Conservation (phyloP, 2,888 invertebrate species). For the Blastobasis lacticolella region DNA sequence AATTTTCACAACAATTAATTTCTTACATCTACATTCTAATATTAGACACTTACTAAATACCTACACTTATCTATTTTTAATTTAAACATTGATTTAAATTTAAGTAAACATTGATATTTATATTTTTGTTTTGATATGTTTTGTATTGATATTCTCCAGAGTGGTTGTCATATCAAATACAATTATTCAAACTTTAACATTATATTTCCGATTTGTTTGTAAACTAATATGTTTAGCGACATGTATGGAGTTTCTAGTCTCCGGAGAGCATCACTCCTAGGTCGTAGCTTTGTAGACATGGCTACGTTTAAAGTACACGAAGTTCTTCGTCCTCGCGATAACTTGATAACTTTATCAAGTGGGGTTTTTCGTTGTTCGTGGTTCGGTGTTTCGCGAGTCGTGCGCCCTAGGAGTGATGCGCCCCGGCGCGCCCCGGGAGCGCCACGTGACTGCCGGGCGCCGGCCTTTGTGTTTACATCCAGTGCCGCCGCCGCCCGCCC, state of each 20-base stretch:
- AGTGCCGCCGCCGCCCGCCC: slow-evolving; percentile 25
- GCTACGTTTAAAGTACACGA: too few relatives aligned
- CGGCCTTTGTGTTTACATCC: slow-evolving; percentile 65
- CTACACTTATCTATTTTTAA: not conserved
- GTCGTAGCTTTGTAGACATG: slow-evolving; percentile 3
- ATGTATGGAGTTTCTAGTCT: slow-evolving; percentile 18
- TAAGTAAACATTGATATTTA: slow-evolving; percentile 30
- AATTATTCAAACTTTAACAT: slow-evolving; percentile 60
- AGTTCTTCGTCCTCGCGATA: too few relatives aligned
- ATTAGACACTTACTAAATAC: not conserved
- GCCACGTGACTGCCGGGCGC: slow-evolving; percentile 68
- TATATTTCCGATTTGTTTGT: slow-evolving; percentile 10
- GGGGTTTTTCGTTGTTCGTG: not conserved
- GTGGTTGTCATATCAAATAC: slow-evolving; percentile 62
- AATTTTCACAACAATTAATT: too few relatives aligned
- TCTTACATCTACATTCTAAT: not conserved
- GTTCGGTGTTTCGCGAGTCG: not conserved
- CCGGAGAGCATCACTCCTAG: slow-evolving; percentile 66
- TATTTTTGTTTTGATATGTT: slow-evolving; percentile 62
- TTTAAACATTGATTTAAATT: not conserved
- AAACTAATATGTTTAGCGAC: slow-evolving; percentile 28
- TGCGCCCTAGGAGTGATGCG: slow-evolving; percentile 67
- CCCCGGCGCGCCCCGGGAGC: slow-evolving; percentile 58
- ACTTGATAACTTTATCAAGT: too few relatives aligned
- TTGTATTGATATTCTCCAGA: slow-evolving; percentile 70